Conservation (phyloP, 2,888 invertebrate species). For the Nephrocerus scutellatus region DNA sequence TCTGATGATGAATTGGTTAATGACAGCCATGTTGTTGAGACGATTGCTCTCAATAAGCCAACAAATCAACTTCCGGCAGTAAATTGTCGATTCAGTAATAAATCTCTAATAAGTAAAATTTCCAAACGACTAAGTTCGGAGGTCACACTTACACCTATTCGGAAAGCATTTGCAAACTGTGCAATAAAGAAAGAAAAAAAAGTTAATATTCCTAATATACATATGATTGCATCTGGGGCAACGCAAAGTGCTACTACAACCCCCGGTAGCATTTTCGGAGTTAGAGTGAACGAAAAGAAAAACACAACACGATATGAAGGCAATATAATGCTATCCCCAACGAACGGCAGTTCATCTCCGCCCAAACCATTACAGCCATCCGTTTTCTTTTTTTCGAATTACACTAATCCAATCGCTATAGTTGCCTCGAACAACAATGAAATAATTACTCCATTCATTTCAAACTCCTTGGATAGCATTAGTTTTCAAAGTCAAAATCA, state of each 20-base stretch:
- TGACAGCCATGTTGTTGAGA: conserved; percentile 1
- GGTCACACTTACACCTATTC: conserved; percentile 23
- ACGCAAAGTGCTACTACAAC: too few relatives aligned
- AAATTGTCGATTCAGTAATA: background rate
- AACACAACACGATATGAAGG: conserved; percentile 17
- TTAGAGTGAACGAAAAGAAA: too few relatives aligned
- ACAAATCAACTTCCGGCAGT: background rate
- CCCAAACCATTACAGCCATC: conserved; percentile 42
- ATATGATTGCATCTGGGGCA: conserved; percentile 2
- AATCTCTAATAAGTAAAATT: conserved; percentile 1
- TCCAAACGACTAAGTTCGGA: conserved; percentile 21
- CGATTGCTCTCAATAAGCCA: background rate
- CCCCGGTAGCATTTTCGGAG: too few relatives aligned
- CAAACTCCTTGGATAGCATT: conserved; percentile 14
- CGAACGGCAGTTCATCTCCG: conserved; percentile 18
- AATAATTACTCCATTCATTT: conserved; percentile 13
- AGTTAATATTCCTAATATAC: conserved; percentile 1
- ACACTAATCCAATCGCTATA: conserved; percentile 30
- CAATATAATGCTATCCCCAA: conserved; percentile 24
- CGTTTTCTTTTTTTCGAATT: conserved; percentile 43
- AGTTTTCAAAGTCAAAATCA: conserved; percentile 32
- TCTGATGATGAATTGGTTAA: conserved; percentile 55
- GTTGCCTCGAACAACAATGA: conserved; percentile 11
- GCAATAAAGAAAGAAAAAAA: background rate
- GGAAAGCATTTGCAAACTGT: conserved; percentile 17